These are phyloP conservation scores for Pantherophis guttatus DNA, from an alignment of 2,113 vertebrate genomes.

Conservation along the genomic window DNA sequence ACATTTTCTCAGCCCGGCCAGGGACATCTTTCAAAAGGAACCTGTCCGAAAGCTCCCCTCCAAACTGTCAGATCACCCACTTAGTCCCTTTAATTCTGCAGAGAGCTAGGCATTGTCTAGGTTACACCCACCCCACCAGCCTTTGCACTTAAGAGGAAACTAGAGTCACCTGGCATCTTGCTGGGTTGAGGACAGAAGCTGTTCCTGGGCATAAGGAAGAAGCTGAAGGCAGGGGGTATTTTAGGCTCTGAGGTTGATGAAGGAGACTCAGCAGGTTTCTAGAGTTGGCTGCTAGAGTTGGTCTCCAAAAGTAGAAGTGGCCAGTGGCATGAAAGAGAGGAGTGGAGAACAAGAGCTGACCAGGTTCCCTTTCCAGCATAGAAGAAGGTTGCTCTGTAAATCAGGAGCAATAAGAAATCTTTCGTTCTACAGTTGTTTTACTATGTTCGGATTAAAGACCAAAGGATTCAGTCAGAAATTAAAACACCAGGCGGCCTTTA, in stretches of 20 bases:
- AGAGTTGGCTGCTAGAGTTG: slow-evolving; percentile 31
- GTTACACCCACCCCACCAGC: too few relatives aligned
- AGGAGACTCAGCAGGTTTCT: neutral
- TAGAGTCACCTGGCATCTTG: neutral
- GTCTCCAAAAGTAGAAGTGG: neutral
- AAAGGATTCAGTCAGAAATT: neutral
- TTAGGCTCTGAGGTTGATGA: neutral
- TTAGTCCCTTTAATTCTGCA: neutral
- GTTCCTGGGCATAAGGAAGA: neutral
- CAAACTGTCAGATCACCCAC: neutral
- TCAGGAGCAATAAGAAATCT: neutral
- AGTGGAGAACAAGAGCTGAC: too few relatives aligned
- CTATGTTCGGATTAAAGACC: neutral
- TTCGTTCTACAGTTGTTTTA: neutral
- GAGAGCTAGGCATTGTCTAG: neutral
- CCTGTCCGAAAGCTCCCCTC: neutral
- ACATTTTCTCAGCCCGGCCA: neutral
- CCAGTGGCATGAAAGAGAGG: neutral
- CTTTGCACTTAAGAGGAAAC: neutral
- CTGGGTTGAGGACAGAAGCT: rapidly evolving
- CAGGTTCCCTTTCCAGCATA: neutral
- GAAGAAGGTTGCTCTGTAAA: neutral
- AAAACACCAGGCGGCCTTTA: too few relatives aligned
- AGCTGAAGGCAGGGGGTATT: neutral
- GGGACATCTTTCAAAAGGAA: neutral